Base-by-base conservation (phyloP, 2,888 invertebrate genomes). In the Drosophila formosana region DNA sequence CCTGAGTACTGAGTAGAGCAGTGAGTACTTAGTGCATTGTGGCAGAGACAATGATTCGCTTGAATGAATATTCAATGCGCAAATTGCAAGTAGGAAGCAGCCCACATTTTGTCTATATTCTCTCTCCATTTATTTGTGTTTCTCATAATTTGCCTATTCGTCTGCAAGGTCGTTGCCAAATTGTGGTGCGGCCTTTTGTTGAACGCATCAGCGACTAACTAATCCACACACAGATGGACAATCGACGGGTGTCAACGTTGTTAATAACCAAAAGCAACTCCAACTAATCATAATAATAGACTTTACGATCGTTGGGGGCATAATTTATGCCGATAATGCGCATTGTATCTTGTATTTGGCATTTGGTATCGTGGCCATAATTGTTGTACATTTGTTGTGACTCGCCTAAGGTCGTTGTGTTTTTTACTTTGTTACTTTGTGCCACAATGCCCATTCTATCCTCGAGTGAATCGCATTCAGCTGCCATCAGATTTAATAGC, bases 11-110 rank as follows among this genome's bases (percentile, higher is more conserved):
- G 47, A 47, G 43, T 7, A 32, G 2, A 18, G 18, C 18, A 18
- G 18, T 18, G 47, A 3, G 53, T 13, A 45, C 25, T 56, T 41
- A 63, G 72, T 76, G 72, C 77, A 72, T 26, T 75, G 49, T 55
- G 39, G 45, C 63, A 64, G 61, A 75, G 80, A 79, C 80, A 77
- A 61, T 62, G 77, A 53, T 80, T 32, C 45, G 77, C 82, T 70
- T 74, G 71, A 77, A 64, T 85, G 89, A 66, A 86, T 89, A 88
- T 89, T 88, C 86, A 88, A 81, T 82, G 89, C 63, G 63, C 57
- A 65, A 64, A 69, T 68, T 61, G 68, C 70, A 71, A 85, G 88
- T 86, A 85, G 85, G 89, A 85, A 85, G 84, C 80, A 60, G 34
- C 73, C 66, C 43, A 75, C 70, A 64, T 34, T 37, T 53, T 53